Conservation (phyloP, 2,113 vertebrate species). For the Oreotrochilus melanogaster region DNA sequence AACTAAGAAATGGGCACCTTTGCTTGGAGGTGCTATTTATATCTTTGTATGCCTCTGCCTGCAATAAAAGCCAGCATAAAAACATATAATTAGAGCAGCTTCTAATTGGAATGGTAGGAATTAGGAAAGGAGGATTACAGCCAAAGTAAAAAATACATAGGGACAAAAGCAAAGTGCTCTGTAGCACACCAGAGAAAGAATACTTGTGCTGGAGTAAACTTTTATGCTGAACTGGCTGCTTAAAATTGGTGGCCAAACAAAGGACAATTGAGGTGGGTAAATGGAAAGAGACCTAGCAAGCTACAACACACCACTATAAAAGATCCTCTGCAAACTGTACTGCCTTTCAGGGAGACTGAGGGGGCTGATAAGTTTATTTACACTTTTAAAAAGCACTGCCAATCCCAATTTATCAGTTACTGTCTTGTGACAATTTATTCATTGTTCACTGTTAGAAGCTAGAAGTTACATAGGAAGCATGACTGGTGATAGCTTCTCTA, state of each 20-base stretch:
- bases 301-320: constrained; percentile 32
- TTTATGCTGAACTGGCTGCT: constrained; percentile 34
- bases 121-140: constrained; percentile 30
- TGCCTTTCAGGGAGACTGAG: constrained; percentile 65
- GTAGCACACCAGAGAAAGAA: background rate
- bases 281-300: constrained; percentile 60
- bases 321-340: constrained; percentile 65
- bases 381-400: constrained; percentile 81
- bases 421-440: constrained; percentile 88
- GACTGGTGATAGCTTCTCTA: constrained; percentile 87
- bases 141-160: constrained; percentile 9
- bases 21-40: constrained; percentile 54
- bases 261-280: constrained; percentile 40
- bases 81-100: constrained; percentile 33
- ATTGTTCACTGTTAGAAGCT: constrained; percentile 85
- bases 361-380: constrained; percentile 83
- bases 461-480: constrained; percentile 86
- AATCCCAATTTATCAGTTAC: constrained; percentile 88
- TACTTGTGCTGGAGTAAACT: constrained; percentile 16
- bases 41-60: constrained; percentile 41
- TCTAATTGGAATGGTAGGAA: constrained; percentile 54
- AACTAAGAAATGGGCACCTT: constrained; percentile 41
- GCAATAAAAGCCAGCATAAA: constrained; percentile 52
- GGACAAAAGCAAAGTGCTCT: constrained; percentile 24
- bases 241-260: constrained; percentile 62